phyloP scores from a whole-genome alignment of 2,113 vertebrate genomes.

The Himantopus leucocephalus region DNA sequence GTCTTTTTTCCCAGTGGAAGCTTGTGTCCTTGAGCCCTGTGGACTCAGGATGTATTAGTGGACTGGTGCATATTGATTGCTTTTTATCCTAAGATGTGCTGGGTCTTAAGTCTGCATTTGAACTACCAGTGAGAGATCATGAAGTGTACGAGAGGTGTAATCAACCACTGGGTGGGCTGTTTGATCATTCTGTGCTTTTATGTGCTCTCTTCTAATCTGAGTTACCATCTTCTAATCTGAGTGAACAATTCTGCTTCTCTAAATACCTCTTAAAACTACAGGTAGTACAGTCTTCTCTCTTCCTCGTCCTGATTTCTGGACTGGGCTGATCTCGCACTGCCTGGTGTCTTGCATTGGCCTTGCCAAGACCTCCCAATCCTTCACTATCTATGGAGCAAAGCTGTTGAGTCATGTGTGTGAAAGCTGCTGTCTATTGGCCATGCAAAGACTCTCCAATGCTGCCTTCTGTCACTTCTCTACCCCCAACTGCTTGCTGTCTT shows the following conservation, averaged over 20 bases:
- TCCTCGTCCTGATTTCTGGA: not conserved
- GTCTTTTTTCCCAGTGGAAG: not conserved
- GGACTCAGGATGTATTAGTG: not conserved
- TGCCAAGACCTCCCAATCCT: not conserved
- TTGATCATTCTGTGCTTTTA: not conserved
- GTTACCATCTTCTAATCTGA: not conserved
- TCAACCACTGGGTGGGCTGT: not conserved
- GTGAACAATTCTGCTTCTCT: not conserved
- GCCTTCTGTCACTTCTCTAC: not conserved
- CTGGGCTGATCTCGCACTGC: not conserved
- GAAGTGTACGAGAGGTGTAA: not conserved
- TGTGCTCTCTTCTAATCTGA: not conserved
- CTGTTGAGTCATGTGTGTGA: not conserved
- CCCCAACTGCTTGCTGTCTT: not conserved
- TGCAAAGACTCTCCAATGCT: accelerated
- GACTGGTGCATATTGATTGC: not conserved
- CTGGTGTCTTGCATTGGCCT: not conserved
- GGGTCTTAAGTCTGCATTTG: not conserved
- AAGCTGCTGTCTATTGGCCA: not conserved
- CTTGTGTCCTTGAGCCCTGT: not conserved
- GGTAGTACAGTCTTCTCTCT: not conserved
- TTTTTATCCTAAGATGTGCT: not conserved
- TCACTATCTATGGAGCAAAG: not conserved
- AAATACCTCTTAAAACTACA: not conserved
- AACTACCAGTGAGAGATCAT: too few relatives aligned